Evolutionary conservation across 1,140 invertebrate species (phyloP).

Genomic region (Antheraea pernyi): DNA sequence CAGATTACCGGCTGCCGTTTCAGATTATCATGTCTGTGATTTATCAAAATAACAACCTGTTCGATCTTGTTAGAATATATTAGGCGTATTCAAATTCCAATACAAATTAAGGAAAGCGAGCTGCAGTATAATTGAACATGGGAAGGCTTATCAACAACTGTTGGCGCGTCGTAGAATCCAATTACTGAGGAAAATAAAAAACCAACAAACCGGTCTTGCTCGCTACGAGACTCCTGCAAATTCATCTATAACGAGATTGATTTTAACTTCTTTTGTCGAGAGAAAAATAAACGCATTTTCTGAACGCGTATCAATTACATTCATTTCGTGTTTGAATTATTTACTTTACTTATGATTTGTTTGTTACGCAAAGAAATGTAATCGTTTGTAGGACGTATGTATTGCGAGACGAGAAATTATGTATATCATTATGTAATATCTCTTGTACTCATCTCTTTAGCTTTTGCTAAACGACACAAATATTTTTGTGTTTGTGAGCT

Average conservation of each 20-base stretch:
- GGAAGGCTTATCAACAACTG: background rate
- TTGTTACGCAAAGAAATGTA: background rate
- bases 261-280: conserved; percentile 17
- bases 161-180: conserved; percentile 31
- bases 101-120: background rate
- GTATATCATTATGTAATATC: no score
- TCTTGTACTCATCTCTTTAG: no score
- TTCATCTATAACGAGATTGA: conserved; percentile 27
- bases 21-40: no score
- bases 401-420: no score
- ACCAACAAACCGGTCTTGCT: conserved; percentile 35
- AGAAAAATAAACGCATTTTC: conserved; percentile 11
- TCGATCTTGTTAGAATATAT: background rate
- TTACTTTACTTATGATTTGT: background rate
- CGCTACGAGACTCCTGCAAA: conserved; percentile 29
- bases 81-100: background rate
- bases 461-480: no score
- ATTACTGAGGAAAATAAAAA: conserved; percentile 43
- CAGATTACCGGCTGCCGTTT: no score
- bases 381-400: no score
- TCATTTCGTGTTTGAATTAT: background rate
- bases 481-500: no score
- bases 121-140: background rate
- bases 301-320: background rate
- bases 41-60: background rate